These are phyloP conservation scores for Acomys russatus DNA, from an alignment of 2,797 vertebrate species.

Conservation along the genomic window DNA sequence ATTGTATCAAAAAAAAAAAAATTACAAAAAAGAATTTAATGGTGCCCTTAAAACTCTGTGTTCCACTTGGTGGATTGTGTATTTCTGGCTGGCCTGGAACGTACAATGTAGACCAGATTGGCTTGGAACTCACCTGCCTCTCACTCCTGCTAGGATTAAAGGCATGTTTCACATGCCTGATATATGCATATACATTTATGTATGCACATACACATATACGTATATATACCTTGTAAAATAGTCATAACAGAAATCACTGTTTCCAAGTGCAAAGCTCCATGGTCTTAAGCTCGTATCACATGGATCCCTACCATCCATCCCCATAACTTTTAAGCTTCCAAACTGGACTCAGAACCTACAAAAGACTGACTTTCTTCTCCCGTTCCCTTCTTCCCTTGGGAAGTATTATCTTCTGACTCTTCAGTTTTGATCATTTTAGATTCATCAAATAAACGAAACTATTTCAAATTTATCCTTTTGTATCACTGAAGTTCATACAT, in stretches of 20 bases:
- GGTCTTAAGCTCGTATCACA: neutral
- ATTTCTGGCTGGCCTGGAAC: neutral
- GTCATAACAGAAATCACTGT: neutral
- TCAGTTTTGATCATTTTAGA: neutral
- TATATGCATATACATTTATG: neutral
- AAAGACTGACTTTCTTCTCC: neutral
- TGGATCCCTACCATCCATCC: neutral
- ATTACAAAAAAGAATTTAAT: constrained; percentile 15
- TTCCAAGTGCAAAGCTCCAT: neutral
- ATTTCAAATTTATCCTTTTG: neutral
- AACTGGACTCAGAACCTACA: neutral
- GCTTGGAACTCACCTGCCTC: neutral
- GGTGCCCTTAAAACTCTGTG: neutral
- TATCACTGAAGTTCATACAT: neutral
- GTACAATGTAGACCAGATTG: neutral
- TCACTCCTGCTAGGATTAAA: neutral
- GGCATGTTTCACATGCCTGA: neutral
- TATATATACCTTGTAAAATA: neutral
- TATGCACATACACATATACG: neutral
- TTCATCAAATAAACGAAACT: neutral
- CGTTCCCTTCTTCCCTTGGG: neutral
- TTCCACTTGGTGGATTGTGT: too few species aligned
- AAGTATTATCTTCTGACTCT: neutral
- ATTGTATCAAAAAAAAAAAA: constrained; percentile 11
- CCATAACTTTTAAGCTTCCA: neutral